Evolutionary conservation across 2,888 invertebrate genomes (phyloP).

Genomic region (Phytoseiulus persimilis): DNA sequence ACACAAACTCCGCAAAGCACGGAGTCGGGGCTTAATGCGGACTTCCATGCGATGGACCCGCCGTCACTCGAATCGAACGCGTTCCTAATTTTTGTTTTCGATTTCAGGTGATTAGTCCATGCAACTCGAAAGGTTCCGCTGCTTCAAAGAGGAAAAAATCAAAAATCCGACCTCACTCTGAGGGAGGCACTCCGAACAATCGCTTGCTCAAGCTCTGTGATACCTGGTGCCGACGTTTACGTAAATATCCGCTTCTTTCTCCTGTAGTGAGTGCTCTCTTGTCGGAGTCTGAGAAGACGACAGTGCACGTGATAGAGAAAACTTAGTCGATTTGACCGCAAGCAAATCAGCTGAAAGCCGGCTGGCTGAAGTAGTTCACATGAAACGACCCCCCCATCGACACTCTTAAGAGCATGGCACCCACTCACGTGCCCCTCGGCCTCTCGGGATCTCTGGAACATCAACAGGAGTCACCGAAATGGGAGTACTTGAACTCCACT

Average conservation of each 20-base stretch:
- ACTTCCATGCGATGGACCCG: too few relatives aligned
- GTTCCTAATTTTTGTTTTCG: neutral
- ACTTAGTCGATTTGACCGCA: neutral
- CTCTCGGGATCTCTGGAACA: slow-evolving; percentile 14
- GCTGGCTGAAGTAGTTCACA: neutral
- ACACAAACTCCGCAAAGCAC: too few relatives aligned
- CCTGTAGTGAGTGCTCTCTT: too few relatives aligned
- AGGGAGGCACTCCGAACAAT: neutral
- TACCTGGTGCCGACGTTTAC: neutral
- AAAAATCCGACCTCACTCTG: neutral
- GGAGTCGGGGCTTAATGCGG: too few relatives aligned
- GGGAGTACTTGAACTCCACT: slow-evolving; percentile 20
- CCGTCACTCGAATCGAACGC: too few relatives aligned
- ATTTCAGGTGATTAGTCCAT: neutral
- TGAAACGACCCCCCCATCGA: neutral
- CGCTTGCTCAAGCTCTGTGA: neutral
- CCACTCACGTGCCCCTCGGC: slow-evolving; percentile 14
- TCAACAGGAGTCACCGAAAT: slow-evolving; percentile 20
- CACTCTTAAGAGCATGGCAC: neutral
- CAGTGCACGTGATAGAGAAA: neutral
- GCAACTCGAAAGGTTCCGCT: neutral
- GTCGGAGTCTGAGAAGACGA: too few relatives aligned
- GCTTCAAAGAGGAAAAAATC: neutral
- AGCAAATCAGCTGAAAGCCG: neutral
- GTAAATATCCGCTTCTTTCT: neutral